Base-by-base conservation (phyloP, 1,140 invertebrate species). In the Meloidogyne floridensis region DNA sequence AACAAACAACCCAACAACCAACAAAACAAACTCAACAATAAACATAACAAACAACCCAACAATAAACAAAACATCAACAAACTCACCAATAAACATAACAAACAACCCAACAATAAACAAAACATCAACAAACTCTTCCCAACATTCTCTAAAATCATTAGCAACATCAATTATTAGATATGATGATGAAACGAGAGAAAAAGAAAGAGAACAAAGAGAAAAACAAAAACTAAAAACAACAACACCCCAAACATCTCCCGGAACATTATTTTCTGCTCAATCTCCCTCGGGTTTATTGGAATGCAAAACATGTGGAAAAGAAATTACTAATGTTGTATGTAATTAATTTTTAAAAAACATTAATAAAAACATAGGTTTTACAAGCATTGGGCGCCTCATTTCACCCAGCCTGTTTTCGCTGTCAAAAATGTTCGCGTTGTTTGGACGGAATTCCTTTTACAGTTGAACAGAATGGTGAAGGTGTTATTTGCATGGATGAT, bases 381-480 rank as follows among this genome's bases (percentile, higher is more conserved):
- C 96, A 98, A 93, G 97, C 97, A 0, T 97, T 98, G 95, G 97
- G 97, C 7, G 98, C 98, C 91, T 97, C 96, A 0, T 99, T 98
- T 91, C 97, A 99, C 91, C 97, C 97, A 11, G 96, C 96, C 4
- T 99, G 97, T 92, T 99, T 99, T 91, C 93, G 96, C 70, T 99
- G 97, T 91, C 97, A 95, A 91, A 93, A 97, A 72, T 99, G 97
- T 90, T 97, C 97, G 90, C 95, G 97, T 90, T 98, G 97, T 91
- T 92, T 99, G 42, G 97, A 99, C 90, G 97, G 97, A 43, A 95
- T 98, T 53, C 97, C 97, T 11, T 99, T 99, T 89, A 98, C 97
- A 0, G 90, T 97, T 15, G 59, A 65, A 10, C 96, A 98, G 91
- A 95, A 96, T 51, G 95, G 98, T 88, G 97, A 98, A 91, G 97